phyloP scores from a whole-genome alignment of 2,113 vertebrate genomes.

The Acanthisitta chloris region DNA sequence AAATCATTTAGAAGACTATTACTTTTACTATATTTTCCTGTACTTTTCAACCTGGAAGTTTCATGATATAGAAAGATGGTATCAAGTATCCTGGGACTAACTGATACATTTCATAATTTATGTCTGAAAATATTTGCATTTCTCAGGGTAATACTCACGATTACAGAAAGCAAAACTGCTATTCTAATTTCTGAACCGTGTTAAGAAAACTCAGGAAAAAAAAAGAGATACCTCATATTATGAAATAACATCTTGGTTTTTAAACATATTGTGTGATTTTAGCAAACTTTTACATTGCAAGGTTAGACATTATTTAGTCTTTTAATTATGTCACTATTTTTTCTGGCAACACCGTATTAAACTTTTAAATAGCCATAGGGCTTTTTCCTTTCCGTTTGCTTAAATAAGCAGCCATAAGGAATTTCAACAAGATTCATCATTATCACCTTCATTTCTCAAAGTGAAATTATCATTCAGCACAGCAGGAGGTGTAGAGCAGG shows the following conservation, averaged over 20 bases:
- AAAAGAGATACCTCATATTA: rapidly evolving
- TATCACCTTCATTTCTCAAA: not conserved
- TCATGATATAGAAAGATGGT: rapidly evolving
- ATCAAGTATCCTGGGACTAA: not conserved
- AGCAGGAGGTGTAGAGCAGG: not conserved
- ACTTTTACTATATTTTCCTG: not conserved
- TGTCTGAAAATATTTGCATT: not conserved
- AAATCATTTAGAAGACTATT: not conserved
- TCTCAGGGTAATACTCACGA: not conserved
- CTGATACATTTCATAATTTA: not conserved
- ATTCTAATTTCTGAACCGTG: not conserved
- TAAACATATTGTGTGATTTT: not conserved
- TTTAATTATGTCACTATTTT: not conserved
- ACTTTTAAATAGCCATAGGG: not conserved
- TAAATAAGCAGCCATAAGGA: not conserved
- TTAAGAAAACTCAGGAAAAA: not conserved
- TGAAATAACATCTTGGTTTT: not conserved
- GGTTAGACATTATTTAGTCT: not conserved
- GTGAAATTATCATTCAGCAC: not conserved
- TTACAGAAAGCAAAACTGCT: not conserved
- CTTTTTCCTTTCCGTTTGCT: not conserved
- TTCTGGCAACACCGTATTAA: not conserved
- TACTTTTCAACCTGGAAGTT: not conserved
- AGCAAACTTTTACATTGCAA: not conserved
- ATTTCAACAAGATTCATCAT: not conserved